Conservation (phyloP, 1,140 invertebrate species). For the Drosophila kikkawai region DNA sequence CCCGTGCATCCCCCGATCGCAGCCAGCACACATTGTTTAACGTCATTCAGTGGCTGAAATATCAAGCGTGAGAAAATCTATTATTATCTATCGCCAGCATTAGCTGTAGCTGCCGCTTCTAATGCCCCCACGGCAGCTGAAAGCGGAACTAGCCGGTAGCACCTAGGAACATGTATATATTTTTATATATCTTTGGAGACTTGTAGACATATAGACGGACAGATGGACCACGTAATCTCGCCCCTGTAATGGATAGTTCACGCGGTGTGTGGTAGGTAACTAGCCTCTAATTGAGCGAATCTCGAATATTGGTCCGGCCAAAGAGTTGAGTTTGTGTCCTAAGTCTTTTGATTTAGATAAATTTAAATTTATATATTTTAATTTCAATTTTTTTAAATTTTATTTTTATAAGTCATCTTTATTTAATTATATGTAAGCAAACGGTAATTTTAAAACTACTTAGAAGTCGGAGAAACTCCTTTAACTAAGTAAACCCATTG, state of each 20-base stretch:
- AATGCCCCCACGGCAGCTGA: conserved; percentile 53
- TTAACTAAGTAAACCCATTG: neutral
- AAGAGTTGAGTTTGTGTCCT: conserved; percentile 17
- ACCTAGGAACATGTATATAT: conserved; percentile 27
- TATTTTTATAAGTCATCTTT: too few species aligned
- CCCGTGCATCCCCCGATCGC: conserved; percentile 28
- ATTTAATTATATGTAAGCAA: neutral
- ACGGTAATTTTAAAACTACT: too few species aligned
- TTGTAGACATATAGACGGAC: conserved; percentile 8
- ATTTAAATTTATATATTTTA: too few species aligned
- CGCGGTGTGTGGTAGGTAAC: conserved; percentile 39
- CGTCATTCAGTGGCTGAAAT: conserved; percentile 80
- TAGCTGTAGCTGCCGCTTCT: conserved; percentile 53
- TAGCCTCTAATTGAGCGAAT: conserved; percentile 22
- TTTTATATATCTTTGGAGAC: neutral
- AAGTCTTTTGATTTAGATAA: conserved; percentile 16
- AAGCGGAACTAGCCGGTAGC: conserved; percentile 61
- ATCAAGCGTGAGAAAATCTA: conserved; percentile 83
- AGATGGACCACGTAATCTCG: conserved; percentile 43
- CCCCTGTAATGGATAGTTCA: conserved; percentile 23
- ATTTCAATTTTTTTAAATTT: too few species aligned
- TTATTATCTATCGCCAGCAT: conserved; percentile 74
- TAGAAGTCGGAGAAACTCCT: neutral
- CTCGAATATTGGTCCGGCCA: conserved; percentile 13
- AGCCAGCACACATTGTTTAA: conserved; percentile 77